Evolutionary conservation across 2,113 vertebrate genomes (phyloP).

Genomic region (Oncorhynchus tshawytscha): DNA sequence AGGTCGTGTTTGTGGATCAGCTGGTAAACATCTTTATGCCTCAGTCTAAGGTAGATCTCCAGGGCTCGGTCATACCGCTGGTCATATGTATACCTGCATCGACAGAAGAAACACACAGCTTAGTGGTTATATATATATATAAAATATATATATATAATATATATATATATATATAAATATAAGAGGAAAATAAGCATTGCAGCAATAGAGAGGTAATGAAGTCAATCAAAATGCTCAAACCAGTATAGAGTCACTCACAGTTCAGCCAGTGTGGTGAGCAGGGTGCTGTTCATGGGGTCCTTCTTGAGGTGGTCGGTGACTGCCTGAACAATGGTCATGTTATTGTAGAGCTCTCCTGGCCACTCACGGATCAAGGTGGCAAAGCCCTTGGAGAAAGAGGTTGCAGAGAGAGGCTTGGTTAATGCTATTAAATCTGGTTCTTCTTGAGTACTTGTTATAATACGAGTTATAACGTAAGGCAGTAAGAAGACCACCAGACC

Average conservation of each 20-base stretch:
- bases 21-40: constrained; percentile 96
- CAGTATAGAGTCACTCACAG: constrained; percentile 76
- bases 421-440: too few relatives aligned
- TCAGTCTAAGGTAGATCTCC: constrained; percentile 93
- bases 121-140: too few relatives aligned
- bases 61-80: constrained; percentile 92
- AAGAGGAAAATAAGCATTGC: too few relatives aligned
- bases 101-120: constrained; percentile 1
- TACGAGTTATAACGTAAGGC: background rate
- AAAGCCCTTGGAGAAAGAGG: constrained; percentile 79
- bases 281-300: constrained; percentile 84
- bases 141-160: too few relatives aligned
- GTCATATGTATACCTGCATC: constrained; percentile 90
- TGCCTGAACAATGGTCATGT: constrained; percentile 90
- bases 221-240: background rate
- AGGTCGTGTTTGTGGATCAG: constrained; percentile 98
- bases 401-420: too few relatives aligned
- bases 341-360: constrained; percentile 98
- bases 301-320: constrained; percentile 90
- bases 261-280: constrained; percentile 91
- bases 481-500: background rate
- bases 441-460: too few relatives aligned
- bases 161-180: too few relatives aligned
- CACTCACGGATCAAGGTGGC: constrained; percentile 91
- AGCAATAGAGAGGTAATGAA: background rate